These are phyloP conservation scores for Notarius quadriscutis DNA, from an alignment of 2,113 vertebrate genomes.

Conservation along the genomic window DNA sequence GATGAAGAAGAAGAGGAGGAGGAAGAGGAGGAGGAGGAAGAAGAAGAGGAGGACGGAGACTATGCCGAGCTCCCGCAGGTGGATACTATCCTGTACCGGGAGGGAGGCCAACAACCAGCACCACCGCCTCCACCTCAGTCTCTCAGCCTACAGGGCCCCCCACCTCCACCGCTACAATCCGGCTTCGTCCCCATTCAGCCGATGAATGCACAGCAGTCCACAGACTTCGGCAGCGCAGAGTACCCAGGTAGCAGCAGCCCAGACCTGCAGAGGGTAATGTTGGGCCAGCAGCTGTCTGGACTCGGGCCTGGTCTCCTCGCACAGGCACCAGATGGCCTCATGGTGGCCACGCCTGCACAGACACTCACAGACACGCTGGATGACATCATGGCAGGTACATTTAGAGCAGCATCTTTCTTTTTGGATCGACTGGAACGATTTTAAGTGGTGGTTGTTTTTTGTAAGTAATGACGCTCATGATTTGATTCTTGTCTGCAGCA, in stretches of 20 bases:
- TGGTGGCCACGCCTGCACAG: conserved; percentile 90
- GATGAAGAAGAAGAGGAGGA: conserved; percentile 60
- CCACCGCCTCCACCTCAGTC: conserved; percentile 72
- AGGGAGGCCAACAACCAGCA: conserved; percentile 75
- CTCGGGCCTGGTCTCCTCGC: conserved; percentile 90
- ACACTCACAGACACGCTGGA: conserved; percentile 99
- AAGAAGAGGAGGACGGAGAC: conserved; percentile 84
- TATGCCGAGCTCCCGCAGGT: conserved; percentile 90
- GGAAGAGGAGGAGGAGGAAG: conserved; percentile 83
- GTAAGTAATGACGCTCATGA: not conserved
- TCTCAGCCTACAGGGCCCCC: conserved; percentile 64
- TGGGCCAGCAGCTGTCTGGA: conserved; percentile 87
- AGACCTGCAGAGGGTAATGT: conserved; percentile 91
- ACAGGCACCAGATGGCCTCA: conserved; percentile 88
- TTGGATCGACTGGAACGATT: not conserved
- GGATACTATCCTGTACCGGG: conserved; percentile 84
- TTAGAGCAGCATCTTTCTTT: not conserved
- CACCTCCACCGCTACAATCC: conserved; percentile 73
- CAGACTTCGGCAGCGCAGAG: conserved; percentile 87
- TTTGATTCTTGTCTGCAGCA: conserved; percentile 73
- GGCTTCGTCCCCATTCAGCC: conserved; percentile 91
- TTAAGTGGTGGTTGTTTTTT: not conserved
- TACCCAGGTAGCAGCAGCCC: conserved; percentile 86
- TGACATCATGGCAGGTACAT: conserved; percentile 97
- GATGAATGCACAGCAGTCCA: conserved; percentile 78